A percentile compares a stretch with the other conserved stretches of the same genome.
phyloP scores from a whole-genome alignment of 2,797 vertebrate genomes.

The Enteromius treurensis region DNA sequence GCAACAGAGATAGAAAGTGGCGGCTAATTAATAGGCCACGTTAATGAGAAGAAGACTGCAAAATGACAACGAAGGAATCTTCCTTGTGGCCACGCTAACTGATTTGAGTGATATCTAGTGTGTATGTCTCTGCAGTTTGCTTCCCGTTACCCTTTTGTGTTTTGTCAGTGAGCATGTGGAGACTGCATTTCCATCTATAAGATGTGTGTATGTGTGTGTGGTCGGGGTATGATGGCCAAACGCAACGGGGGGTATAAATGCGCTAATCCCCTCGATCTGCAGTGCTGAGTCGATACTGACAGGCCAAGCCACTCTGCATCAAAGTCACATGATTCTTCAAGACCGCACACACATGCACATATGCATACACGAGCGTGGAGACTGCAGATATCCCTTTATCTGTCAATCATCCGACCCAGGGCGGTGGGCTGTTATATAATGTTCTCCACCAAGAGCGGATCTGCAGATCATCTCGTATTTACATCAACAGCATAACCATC shows the following conservation, averaged over 20 bases:
- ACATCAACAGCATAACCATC: constrained; percentile 10
- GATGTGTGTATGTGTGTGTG: constrained; percentile 25
- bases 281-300: constrained; percentile 48
- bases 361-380: constrained; percentile 48
- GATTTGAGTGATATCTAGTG: constrained; percentile 29
- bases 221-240: background rate
- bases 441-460: constrained; percentile 13
- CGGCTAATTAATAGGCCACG: constrained; percentile 57
- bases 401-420: constrained; percentile 58
- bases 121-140: background rate
- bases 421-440: constrained; percentile 65
- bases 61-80: constrained; percentile 52
- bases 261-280: constrained; percentile 32
- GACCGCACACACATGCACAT: constrained; percentile 46
- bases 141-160: constrained; percentile 21
- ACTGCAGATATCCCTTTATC: constrained; percentile 53
- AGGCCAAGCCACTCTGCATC: constrained; percentile 44
- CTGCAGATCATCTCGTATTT: constrained; percentile 35
- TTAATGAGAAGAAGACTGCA: constrained; percentile 44
- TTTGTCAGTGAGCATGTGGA: constrained; percentile 10
- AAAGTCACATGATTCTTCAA: constrained; percentile 29
- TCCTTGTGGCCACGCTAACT: constrained; percentile 23
- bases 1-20: constrained; percentile 33
- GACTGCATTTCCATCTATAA: constrained; percentile 15
- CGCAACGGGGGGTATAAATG: constrained; percentile 17